Evolutionary conservation across 30 jellyfish, hydroid and myxozoan genomes (phyloP).

Genomic region (Chironex yamaguchii): DNA sequence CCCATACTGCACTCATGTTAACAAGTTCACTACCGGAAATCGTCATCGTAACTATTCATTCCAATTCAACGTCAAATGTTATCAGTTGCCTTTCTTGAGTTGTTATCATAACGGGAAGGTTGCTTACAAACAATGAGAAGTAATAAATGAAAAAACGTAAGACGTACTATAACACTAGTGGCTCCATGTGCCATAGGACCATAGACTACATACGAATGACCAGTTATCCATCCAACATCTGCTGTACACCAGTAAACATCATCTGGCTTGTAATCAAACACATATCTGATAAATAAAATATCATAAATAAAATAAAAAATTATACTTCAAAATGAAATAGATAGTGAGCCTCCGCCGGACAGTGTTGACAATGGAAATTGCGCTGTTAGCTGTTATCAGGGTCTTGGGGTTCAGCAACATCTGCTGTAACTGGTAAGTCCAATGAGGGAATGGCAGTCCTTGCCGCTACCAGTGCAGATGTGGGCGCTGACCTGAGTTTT

Average conservation of each 20-base stretch:
- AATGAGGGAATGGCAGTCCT: background rate
- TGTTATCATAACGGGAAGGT: no score
- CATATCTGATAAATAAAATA: constrained; percentile 66
- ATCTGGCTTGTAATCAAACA: constrained; percentile 87
- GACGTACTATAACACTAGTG: constrained; percentile 90
- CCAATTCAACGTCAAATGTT: no score
- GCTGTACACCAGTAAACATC: constrained; percentile 99
- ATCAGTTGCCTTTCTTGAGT: no score
- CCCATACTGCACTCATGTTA: no score
- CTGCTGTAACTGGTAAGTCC: background rate
- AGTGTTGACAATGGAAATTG: background rate
- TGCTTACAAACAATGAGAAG: background rate
- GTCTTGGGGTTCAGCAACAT: background rate
- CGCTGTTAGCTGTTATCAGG: background rate
- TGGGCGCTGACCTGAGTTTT: background rate
- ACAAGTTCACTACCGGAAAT: no score
- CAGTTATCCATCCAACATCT: constrained; percentile 99
- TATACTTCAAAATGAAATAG: background rate
- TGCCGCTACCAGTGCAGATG: background rate
- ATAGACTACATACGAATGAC: constrained; percentile 94
- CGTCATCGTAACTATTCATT: no score
- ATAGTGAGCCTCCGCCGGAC: background rate
- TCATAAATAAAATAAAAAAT: no score
- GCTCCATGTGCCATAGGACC: constrained; percentile 99
- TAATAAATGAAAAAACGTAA: no score